A percentile compares a stretch with the other conserved stretches of the same genome.
phyloP scores from a whole-genome alignment of 2,888 invertebrate species.

The Augiades crinisus region DNA sequence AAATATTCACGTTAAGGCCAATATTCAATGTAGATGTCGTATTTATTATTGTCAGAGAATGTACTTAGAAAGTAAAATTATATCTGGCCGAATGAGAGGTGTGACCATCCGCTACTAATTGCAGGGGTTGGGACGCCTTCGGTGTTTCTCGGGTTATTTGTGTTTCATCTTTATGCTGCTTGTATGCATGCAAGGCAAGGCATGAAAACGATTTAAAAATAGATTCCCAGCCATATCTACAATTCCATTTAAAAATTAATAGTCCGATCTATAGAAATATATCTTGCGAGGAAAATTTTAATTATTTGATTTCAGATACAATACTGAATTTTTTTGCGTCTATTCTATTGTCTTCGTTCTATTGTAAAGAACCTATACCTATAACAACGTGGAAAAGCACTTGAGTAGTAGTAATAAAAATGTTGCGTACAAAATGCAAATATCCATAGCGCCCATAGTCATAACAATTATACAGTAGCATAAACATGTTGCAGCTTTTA shows the following conservation, averaged over 20 bases:
- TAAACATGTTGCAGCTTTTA: too few relatives aligned
- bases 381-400: too few relatives aligned
- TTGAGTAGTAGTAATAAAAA: too few relatives aligned
- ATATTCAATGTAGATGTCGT: slow-evolving; percentile 37
- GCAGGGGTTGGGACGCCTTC: slow-evolving; percentile 60
- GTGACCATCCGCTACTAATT: slow-evolving; percentile 80
- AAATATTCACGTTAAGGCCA: slow-evolving; percentile 39
- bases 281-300: too few relatives aligned
- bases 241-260: slow-evolving; percentile 6
- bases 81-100: slow-evolving; percentile 73
- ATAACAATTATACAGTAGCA: too few relatives aligned
- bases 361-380: too few relatives aligned
- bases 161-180: slow-evolving; percentile 65
- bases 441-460: too few relatives aligned
- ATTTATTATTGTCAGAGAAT: slow-evolving; percentile 72
- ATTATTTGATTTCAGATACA: too few relatives aligned
- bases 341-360: too few relatives aligned
- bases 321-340: too few relatives aligned
- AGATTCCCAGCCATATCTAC: slow-evolving; percentile 29
- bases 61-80: slow-evolving; percentile 79
- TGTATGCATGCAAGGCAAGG: slow-evolving; percentile 47
- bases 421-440: too few relatives aligned
- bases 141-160: slow-evolving; percentile 57
- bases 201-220: slow-evolving; percentile 62
- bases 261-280: background rate